Conservation (phyloP, 2,888 invertebrate species). For the Drosophila glabriapex region DNA sequence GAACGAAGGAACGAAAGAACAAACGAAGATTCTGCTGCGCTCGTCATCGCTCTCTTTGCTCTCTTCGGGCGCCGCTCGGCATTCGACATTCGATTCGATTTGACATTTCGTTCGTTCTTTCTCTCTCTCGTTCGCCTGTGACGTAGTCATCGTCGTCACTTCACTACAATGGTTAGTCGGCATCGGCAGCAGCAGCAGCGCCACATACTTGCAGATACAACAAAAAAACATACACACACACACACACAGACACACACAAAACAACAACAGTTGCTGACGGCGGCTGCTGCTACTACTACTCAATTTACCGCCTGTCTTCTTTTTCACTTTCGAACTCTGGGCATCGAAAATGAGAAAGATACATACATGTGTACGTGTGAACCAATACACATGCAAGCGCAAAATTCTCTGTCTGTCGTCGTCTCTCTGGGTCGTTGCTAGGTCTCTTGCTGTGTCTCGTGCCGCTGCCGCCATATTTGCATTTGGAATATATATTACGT, state of each 20-base stretch:
- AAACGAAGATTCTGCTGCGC: conserved; percentile 24
- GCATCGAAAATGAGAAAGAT: conserved; percentile 46
- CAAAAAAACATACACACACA: too few relatives aligned
- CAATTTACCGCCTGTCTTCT: conserved; percentile 51
- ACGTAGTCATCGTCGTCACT: conserved; percentile 36
- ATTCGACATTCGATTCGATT: conserved; percentile 29
- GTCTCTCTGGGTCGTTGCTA: conserved; percentile 34
- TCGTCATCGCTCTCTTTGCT: background rate
- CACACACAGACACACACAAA: conserved; percentile 18
- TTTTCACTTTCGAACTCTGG: conserved; percentile 64
- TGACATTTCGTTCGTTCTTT: conserved; percentile 20
- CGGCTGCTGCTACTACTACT: conserved; percentile 5
- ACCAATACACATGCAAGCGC: conserved; percentile 35
- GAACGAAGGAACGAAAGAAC: background rate
- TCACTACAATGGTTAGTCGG: conserved; percentile 25
- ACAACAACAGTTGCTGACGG: conserved; percentile 23
- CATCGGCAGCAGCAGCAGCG: conserved; percentile 33
- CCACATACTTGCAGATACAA: conserved; percentile 76
- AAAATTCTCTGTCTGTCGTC: conserved; percentile 11
- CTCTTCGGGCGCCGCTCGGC: conserved; percentile 16
- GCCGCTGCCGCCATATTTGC: conserved; percentile 78
- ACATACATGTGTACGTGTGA: conserved; percentile 10
- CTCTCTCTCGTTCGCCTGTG: conserved; percentile 28
- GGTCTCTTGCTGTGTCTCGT: conserved; percentile 54
- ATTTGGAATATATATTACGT: conserved; percentile 75